Conservation (phyloP, 2,113 vertebrate genomes). For the Notiomystis cincta region DNA sequence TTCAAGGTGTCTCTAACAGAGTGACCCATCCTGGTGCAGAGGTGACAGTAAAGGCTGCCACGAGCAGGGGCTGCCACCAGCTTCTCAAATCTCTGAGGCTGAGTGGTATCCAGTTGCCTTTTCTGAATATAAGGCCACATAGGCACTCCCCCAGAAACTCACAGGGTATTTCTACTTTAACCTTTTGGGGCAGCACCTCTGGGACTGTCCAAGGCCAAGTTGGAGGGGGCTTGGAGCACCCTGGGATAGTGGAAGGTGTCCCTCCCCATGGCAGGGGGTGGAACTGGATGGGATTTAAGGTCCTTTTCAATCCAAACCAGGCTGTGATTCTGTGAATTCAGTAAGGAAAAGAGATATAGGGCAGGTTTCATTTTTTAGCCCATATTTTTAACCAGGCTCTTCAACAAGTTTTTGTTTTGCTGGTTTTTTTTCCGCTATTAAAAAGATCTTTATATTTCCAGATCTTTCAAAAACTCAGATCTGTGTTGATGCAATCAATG, state of each 20-base stretch:
- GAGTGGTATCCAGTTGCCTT: background rate
- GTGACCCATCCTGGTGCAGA: background rate
- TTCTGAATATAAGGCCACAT: background rate
- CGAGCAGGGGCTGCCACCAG: background rate
- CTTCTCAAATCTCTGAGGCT: background rate
- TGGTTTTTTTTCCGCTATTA: fast-evolving
- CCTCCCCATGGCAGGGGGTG: background rate
- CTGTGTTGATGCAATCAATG: background rate
- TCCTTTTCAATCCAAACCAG: background rate
- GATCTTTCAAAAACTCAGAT: background rate
- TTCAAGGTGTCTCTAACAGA: background rate
- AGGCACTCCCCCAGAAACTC: background rate
- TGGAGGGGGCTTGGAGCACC: fast-evolving
- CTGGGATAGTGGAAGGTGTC: background rate
- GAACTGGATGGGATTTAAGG: fast-evolving
- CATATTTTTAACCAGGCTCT: background rate
- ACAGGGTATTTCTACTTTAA: background rate
- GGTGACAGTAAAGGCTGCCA: background rate
- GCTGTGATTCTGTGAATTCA: background rate
- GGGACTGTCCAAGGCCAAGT: fast-evolving
- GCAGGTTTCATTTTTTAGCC: background rate
- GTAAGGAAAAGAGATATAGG: background rate
- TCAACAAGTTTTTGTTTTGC: background rate
- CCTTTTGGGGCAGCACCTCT: background rate
- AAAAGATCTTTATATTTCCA: background rate